These are phyloP conservation scores for Xenops minutus DNA, from an alignment of 2,797 vertebrate species.

Conservation along the genomic window DNA sequence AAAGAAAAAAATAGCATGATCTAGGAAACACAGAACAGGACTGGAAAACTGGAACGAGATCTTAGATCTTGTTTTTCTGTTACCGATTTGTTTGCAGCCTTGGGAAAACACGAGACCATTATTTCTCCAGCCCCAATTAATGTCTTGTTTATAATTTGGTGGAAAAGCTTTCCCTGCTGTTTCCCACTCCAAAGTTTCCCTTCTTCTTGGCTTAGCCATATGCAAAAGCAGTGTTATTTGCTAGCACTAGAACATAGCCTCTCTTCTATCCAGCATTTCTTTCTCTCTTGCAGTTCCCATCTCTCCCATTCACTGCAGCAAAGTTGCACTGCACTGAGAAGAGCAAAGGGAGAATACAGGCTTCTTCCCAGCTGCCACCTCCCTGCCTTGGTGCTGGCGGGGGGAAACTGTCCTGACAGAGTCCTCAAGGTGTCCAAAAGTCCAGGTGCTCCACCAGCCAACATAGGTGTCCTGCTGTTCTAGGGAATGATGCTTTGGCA, in stretches of 20 bases:
- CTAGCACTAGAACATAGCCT: background rate
- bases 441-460: background rate
- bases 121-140: background rate
- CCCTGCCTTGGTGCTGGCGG: rapidly evolving
- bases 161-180: background rate
- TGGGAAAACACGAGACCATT: background rate
- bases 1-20: background rate
- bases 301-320: background rate
- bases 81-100: background rate
- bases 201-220: background rate
- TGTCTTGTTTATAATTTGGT: background rate
- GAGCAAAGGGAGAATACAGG: background rate
- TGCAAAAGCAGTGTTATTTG: background rate
- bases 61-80: background rate
- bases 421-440: background rate
- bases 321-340: background rate
- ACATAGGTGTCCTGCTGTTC: background rate
- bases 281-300: background rate
- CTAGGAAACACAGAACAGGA: background rate
- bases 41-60: background rate
- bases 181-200: background rate
- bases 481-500: background rate
- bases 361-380: background rate
- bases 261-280: background rate
- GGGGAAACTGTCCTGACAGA: too few species aligned